phyloP scores from a whole-genome alignment of 2,797 vertebrate species.

The Channallabes apus region DNA sequence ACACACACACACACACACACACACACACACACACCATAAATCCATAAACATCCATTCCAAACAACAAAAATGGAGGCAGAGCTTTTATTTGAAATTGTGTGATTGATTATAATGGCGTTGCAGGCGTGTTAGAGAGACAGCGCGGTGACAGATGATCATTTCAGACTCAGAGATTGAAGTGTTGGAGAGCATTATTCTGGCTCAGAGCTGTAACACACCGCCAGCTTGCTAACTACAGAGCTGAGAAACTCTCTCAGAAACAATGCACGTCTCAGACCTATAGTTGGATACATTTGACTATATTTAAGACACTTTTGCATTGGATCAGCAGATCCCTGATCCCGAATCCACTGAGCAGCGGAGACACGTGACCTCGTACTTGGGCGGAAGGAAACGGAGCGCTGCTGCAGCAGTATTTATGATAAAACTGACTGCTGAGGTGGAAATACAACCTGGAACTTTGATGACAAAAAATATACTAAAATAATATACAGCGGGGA shows the following conservation, averaged over 20 bases:
- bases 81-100: neutral
- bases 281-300: no score
- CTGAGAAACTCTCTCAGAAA: neutral
- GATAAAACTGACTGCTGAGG: no score
- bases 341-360: no score
- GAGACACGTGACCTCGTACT: no score
- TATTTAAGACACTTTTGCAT: no score
- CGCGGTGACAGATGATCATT: slow-evolving; percentile 7
- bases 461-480: no score
- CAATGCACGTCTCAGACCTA: no score
- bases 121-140: neutral
- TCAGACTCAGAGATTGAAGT: slow-evolving; percentile 9
- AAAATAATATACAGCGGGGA: no score
- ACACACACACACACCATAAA: slow-evolving; percentile 34
- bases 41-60: neutral
- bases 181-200: slow-evolving; percentile 4
- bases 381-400: no score
- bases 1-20: slow-evolving; percentile 32
- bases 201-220: slow-evolving; percentile 9
- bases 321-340: no score
- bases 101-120: neutral
- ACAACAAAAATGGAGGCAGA: neutral
- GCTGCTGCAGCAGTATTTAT: no score
- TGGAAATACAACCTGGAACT: no score
- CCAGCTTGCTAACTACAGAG: neutral